Base-by-base conservation (phyloP, 2,888 invertebrate species). In the Drosophila cognata region DNA sequence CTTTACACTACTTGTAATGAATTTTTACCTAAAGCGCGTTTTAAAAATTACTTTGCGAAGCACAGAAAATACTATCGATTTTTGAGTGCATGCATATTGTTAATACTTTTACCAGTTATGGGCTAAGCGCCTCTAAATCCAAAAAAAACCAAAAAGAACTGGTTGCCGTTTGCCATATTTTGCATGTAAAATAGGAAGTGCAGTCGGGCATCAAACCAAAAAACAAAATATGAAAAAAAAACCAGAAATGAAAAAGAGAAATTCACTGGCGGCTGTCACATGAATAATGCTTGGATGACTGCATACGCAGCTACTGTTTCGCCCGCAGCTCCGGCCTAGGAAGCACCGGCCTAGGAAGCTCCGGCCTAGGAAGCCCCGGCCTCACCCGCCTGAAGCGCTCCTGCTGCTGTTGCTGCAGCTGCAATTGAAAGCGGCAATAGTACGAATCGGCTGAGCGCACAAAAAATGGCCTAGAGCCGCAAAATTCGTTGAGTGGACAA, bases 201-300 rank as follows among this genome's bases (percentile, higher is more conserved):
- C 84, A 80, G 77, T 73, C 65, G 65, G 46, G 43, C 46, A 70
- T 31, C 36, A 56, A 67, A 63, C 31, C 36, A 55, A 52, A 43
- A 50, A 38, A 33, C 4, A 53, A 62, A 67, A 51, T 29, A 66
- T 21, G 21, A 21, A 25, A 52, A 48, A 29, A 18, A 48, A 70
- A 64, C 8, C 28, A 55, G 31, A 48, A 43, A 28, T 29, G 4
- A 60, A 62, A 71, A 51, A 53, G 8, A 64, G 48, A 52, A 59
- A 35, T 51, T 16, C 57, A 56, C 65, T 65, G 53, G 63, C 66
- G 77, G 77, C 81, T 82, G 81, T 88, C 82, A 82, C 73, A 83
- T 88, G 88, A 83, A 88, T 83, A 88, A 88, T 76, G 88, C 82
- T 71, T 59, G 84, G 53, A 62, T 33, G 66, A 65, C 77, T 81